Evolutionary conservation across 2,888 invertebrate genomes (phyloP).

Genomic region (Griposia aprilina): DNA sequence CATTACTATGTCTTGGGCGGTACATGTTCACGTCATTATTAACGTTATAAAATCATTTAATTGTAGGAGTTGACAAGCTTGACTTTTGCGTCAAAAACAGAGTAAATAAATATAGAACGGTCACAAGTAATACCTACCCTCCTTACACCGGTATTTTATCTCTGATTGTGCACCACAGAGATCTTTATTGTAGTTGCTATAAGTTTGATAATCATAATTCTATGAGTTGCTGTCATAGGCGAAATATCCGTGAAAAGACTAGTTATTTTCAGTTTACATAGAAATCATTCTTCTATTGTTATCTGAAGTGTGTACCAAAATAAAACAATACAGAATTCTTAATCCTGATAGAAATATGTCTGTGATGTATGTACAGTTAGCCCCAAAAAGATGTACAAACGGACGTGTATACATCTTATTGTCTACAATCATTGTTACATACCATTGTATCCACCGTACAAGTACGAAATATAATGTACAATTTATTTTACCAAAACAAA

Average conservation of each 20-base stretch:
- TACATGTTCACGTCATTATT: slow-evolving; percentile 9
- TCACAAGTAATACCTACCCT: background rate
- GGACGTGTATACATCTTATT: no score
- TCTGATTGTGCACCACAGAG: background rate
- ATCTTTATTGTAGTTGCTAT: background rate
- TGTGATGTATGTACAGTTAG: background rate
- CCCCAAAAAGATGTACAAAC: no score
- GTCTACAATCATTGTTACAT: no score
- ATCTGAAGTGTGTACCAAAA: background rate
- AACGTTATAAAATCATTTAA: background rate
- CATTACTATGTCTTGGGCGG: slow-evolving; percentile 19
- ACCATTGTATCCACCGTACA: no score
- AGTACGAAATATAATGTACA: no score
- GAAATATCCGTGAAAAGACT: background rate
- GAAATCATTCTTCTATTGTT: background rate
- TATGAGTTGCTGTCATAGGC: no score
- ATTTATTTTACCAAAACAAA: no score
- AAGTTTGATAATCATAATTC: background rate
- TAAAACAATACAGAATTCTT: background rate
- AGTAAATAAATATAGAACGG: background rate
- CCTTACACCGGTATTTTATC: background rate
- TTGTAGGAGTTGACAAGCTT: background rate
- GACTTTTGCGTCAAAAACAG: background rate
- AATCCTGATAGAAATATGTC: background rate
- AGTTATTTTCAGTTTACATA: background rate